A percentile compares a stretch with the other conserved stretches of the same genome.
phyloP scores from a whole-genome alignment of 1,140 invertebrate genomes.

The Drosophila funebris region DNA sequence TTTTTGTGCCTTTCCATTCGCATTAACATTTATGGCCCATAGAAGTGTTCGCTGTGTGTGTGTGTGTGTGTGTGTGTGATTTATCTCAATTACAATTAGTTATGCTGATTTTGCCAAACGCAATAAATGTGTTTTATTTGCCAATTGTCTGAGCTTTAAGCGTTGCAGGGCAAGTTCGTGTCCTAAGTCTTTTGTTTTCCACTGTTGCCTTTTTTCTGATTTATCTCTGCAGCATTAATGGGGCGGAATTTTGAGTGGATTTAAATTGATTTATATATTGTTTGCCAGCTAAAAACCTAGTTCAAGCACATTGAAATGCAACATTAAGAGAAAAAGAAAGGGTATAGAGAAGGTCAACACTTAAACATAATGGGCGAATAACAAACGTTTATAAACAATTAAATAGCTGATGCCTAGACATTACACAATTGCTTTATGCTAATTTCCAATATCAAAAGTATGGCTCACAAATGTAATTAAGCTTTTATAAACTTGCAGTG shows the following conservation, averaged over 20 bases:
- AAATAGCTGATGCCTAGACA: background rate
- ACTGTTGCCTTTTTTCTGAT: background rate
- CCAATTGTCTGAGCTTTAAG: conserved; percentile 4
- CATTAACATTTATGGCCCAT: conserved; percentile 50
- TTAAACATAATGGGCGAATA: background rate
- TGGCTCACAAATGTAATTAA: too few relatives aligned
- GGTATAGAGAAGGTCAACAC: conserved; percentile 28
- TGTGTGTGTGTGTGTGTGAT: conserved; percentile 33
- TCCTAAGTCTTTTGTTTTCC: conserved; percentile 77
- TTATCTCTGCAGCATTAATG: conserved; percentile 5
- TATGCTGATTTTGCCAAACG: conserved; percentile 57
- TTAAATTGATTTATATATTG: conserved; percentile 41
- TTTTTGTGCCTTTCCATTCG: conserved; percentile 67
- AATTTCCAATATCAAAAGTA: too few relatives aligned
- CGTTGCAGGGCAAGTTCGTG: conserved; percentile 63
- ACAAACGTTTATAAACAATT: background rate
- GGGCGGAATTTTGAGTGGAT: conserved; percentile 29
- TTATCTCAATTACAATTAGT: conserved; percentile 68
- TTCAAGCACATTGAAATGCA: conserved; percentile 25
- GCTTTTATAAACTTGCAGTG: too few relatives aligned
- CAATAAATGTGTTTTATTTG: conserved; percentile 70
- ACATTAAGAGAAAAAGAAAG: conserved; percentile 8
- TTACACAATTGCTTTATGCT: background rate
- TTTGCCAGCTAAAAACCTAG: conserved; percentile 2
- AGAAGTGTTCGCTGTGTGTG: conserved; percentile 28